A percentile compares a stretch with the other conserved stretches of the same genome.
Evolutionary conservation across 2,113 vertebrate species (phyloP).

Genomic region (Megaptera novaeangliae): DNA sequence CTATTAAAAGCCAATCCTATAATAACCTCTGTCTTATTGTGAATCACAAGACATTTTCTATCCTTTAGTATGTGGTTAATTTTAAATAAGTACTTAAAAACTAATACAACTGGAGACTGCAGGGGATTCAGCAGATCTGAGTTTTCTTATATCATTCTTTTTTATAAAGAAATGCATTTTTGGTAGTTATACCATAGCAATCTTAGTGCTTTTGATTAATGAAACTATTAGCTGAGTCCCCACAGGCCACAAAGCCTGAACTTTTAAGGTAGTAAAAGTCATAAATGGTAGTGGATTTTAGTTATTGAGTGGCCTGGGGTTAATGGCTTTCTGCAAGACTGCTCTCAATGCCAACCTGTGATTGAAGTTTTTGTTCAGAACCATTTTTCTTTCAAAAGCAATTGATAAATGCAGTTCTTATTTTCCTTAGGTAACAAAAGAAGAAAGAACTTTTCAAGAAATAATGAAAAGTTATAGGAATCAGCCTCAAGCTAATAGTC

Average conservation of each 20-base stretch:
- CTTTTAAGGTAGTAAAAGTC: conserved; percentile 59
- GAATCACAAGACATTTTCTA: conserved; percentile 19
- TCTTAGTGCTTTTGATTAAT: conserved; percentile 54
- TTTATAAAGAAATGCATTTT: conserved; percentile 42
- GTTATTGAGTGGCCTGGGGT: conserved; percentile 21
- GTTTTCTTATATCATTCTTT: conserved; percentile 27
- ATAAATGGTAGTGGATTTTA: conserved; percentile 47
- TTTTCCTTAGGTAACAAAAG: conserved; percentile 90
- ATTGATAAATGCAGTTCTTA: conserved; percentile 53
- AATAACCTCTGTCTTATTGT: conserved; percentile 6
- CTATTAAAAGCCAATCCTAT: background rate
- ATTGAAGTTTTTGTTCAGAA: conserved; percentile 57
- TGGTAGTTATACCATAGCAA: background rate
- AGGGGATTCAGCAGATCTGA: background rate
- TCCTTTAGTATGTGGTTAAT: conserved; percentile 1
- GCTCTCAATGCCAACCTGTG: background rate
- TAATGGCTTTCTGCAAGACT: conserved; percentile 58
- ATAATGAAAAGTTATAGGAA: conserved; percentile 99
- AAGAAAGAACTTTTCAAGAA: conserved; percentile 95
- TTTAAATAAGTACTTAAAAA: conserved; percentile 45
- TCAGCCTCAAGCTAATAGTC: conserved; percentile 96
- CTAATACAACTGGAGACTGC: background rate
- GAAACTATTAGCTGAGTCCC: conserved; percentile 43
- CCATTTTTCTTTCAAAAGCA: conserved; percentile 62
- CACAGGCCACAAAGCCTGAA: conserved; percentile 18